These are phyloP conservation scores for Neoniphon sammara DNA, from an alignment of 2,797 vertebrate species.

Conservation along the genomic window DNA sequence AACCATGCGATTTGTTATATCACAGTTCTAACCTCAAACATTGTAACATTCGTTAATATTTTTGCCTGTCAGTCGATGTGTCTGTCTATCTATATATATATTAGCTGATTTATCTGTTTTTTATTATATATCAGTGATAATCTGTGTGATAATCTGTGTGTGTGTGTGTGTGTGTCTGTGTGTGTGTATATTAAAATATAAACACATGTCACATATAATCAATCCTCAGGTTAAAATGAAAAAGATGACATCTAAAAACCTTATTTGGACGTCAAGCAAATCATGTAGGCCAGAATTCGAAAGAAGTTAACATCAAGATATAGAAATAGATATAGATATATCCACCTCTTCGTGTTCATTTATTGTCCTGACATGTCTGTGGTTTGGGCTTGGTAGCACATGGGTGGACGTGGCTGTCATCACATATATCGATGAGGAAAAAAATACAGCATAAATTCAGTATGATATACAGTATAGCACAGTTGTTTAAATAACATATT, in stretches of 20 bases:
- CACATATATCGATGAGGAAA: neutral
- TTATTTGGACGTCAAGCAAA: neutral
- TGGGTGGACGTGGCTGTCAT: conserved; percentile 25
- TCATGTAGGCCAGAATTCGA: neutral
- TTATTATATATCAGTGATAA: neutral
- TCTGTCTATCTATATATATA: conserved; percentile 3
- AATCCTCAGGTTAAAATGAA: neutral
- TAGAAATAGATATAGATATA: neutral
- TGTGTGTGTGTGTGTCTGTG: neutral
- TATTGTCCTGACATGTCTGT: neutral
- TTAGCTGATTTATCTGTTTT: conserved; percentile 18
- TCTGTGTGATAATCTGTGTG: neutral
- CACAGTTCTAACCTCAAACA: conserved; percentile 53
- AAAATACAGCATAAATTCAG: no score
- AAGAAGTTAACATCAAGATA: neutral
- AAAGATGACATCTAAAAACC: no score
- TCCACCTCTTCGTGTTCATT: neutral
- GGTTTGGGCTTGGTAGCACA: conserved; percentile 11
- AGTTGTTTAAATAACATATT: no score
- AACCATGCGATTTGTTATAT: conserved; percentile 52
- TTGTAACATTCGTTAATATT: conserved; percentile 22
- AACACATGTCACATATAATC: neutral
- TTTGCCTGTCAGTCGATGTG: conserved; percentile 12
- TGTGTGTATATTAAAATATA: neutral
- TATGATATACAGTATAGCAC: no score